A percentile compares a stretch with the other conserved stretches of the same genome.
phyloP scores from a whole-genome alignment of 2,113 vertebrate genomes.

The Hemibagrus wyckioides region DNA sequence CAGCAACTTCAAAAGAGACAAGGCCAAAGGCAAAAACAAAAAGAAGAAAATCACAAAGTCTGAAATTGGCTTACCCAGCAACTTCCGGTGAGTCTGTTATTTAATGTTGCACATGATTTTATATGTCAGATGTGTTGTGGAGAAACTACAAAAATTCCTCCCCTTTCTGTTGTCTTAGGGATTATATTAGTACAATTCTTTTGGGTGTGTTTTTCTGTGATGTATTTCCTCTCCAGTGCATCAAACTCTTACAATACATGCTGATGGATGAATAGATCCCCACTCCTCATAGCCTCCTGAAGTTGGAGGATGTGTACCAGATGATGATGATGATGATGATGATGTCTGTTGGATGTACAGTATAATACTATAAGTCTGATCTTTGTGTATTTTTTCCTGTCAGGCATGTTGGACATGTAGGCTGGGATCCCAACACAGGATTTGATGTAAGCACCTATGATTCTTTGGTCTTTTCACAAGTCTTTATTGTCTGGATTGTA shows the following conservation, averaged over 20 bases:
- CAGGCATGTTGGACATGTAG: constrained; percentile 96
- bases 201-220: not conserved
- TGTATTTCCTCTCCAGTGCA: not conserved
- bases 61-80: constrained; percentile 98
- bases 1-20: constrained; percentile 87
- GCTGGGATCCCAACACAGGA: constrained; percentile 98
- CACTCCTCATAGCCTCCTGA: too few relatives aligned
- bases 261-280: not conserved
- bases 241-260: not conserved
- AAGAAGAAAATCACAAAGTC: constrained; percentile 95
- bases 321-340: too few relatives aligned
- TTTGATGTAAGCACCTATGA: constrained; percentile 89
- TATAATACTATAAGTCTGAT: not conserved
- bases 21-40: constrained; percentile 81
- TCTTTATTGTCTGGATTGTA: not conserved
- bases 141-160: not conserved
- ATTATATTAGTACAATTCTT: not conserved
- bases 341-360: not conserved
- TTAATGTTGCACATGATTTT: not conserved
- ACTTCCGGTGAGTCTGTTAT: constrained; percentile 88
- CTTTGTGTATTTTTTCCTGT: constrained; percentile 32
- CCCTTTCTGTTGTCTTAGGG: not conserved
- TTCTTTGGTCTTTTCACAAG: not conserved
- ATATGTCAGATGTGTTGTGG: not conserved
- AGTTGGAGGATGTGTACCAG: not conserved